Base-by-base conservation (phyloP, 2,888 invertebrate species). In the Euspilapteryx auroguttella region DNA sequence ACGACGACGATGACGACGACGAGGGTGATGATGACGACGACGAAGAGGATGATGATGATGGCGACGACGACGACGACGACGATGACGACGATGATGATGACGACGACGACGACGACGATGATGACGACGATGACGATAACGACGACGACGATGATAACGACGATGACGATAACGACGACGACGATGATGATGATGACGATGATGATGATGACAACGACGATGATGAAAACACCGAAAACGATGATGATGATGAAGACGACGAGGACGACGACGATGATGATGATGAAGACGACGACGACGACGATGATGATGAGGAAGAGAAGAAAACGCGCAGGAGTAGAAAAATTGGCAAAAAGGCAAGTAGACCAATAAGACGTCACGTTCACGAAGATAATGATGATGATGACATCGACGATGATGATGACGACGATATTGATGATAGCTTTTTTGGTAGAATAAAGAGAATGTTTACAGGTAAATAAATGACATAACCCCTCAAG, bases 401-500 rank as follows among this genome's bases (percentile, higher is more conserved):
- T 36, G 68, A 64, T 23, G 64, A 69, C 23, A 62, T 65, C 28
- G 55, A 63, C 17, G 55, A 63, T 27, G 53, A 61, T 28, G 54
- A 76, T 14, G 68, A 76, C 20, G 62, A 77, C 34, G 65, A 73
- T 31, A 62, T 79, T 35, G 77, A 80, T 45, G 57, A 65, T 45
- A 55, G 56, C 57, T 61, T 69, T 54, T 61, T 73, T 54, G 59
- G 63, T 66, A 68, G 64, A 58, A 68, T 77, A 56, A 73, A 62
- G 55, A 58, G 58, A 59, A 63, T 69, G 49, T 69, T 77, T 41
- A 64, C 76, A 77, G 76, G 77, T 76, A 78, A 56, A 58, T 59
- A 62, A 49, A 61, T 62, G 45, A 59, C 59, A 51, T 51, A 52
- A 54, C 59, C 52, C 47, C 48, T 55, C 52, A 17, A 54, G 47